Evolutionary conservation across 2,113 vertebrate species (phyloP).

Genomic region (Trichomycterus rosablanca): DNA sequence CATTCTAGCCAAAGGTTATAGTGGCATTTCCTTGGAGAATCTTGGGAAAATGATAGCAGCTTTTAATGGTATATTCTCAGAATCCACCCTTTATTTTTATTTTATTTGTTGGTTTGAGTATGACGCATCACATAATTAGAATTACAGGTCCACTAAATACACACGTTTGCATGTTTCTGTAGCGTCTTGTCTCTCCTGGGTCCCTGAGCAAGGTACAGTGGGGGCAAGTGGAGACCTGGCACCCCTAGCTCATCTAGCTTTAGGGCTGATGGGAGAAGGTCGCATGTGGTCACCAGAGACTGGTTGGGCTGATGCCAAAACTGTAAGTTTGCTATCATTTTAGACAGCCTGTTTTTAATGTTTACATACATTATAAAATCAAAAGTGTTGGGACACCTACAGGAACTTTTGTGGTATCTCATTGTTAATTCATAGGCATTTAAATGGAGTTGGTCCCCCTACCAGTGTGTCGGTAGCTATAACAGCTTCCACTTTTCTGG

Average conservation of each 20-base stretch:
- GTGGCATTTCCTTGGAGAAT: slow-evolving; percentile 90
- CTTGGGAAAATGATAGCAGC: slow-evolving; percentile 82
- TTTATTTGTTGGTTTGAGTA: no score
- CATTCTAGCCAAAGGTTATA: slow-evolving; percentile 92
- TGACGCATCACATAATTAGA: no score
- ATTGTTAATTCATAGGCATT: no score
- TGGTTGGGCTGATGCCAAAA: slow-evolving; percentile 97
- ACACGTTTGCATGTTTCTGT: slow-evolving; percentile 4
- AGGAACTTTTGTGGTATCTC: no score
- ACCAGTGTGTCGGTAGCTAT: no score
- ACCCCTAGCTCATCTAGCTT: slow-evolving; percentile 88
- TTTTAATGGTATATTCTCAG: slow-evolving; percentile 80
- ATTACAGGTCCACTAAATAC: no score
- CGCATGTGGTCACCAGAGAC: slow-evolving; percentile 99
- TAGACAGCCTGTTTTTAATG: no score
- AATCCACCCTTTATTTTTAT: no score
- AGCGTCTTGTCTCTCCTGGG: slow-evolving; percentile 92
- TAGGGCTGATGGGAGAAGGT: slow-evolving; percentile 94
- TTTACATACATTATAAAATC: no score
- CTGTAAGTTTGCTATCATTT: slow-evolving; percentile 74
- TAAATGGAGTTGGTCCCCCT: no score
- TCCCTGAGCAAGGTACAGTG: slow-evolving; percentile 95
- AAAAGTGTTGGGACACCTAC: no score
- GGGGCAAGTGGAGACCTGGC: slow-evolving; percentile 97
- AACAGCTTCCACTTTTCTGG: no score